Conservation (phyloP, 2,888 invertebrate species). For the Eumerus sabulonum region DNA sequence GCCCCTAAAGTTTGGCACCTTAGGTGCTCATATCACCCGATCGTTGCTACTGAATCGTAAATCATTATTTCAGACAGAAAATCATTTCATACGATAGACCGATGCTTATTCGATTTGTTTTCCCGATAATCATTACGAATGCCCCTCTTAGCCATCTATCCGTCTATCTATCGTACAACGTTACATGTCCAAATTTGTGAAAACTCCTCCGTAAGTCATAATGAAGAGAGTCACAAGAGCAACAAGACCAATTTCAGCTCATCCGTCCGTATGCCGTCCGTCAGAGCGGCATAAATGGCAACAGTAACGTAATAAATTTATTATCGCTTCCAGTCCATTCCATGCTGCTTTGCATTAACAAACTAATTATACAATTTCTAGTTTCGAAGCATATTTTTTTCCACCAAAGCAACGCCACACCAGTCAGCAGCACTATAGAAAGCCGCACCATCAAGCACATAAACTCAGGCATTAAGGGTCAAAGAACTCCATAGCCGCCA, state of each 20-base stretch:
- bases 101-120: too few relatives aligned
- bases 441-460: slow-evolving; percentile 14
- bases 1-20: too few relatives aligned
- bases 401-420: slow-evolving; percentile 8
- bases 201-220: slow-evolving; percentile 56
- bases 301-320: slow-evolving; percentile 61
- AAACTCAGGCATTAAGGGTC: slow-evolving; percentile 50
- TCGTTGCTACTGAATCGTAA: too few relatives aligned
- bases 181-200: slow-evolving; percentile 30
- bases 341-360: slow-evolving; percentile 63
- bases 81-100: too few relatives aligned
- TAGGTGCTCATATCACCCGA: too few relatives aligned
- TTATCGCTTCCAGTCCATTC: slow-evolving; percentile 59
- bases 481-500: slow-evolving; percentile 57
- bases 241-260: slow-evolving; percentile 18
- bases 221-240: slow-evolving; percentile 31
- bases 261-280: slow-evolving; percentile 18
- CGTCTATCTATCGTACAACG: too few relatives aligned
- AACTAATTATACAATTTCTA: slow-evolving; percentile 63
- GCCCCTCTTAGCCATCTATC: too few relatives aligned
- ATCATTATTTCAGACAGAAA: too few relatives aligned
- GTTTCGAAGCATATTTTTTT: slow-evolving; percentile 40
- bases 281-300: slow-evolving; percentile 6
- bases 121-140: too few relatives aligned
- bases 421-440: too few relatives aligned